These are phyloP conservation scores for Oscheius onirici DNA, from an alignment of 2,888 invertebrate genomes.

Conservation along the genomic window DNA sequence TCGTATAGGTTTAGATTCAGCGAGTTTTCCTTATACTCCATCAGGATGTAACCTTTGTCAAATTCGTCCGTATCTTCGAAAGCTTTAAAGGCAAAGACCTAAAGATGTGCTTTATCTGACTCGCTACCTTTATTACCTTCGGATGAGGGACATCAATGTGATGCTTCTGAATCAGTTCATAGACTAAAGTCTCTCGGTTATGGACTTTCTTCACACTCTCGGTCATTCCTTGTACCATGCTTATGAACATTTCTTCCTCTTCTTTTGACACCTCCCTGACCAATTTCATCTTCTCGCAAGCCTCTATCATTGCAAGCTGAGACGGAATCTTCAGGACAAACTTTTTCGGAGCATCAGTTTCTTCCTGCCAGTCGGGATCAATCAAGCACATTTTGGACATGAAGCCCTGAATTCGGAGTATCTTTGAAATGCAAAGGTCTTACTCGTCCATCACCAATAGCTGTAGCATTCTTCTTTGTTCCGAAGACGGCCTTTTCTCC, in stretches of 20 bases:
- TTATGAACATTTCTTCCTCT: background rate
- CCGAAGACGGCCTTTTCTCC: constrained; percentile 25
- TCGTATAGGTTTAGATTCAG: constrained; percentile 16
- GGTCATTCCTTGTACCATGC: background rate
- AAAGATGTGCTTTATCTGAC: background rate
- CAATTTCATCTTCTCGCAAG: background rate
- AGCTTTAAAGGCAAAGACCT: background rate
- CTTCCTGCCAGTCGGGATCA: constrained; percentile 29
- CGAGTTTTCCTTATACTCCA: constrained; percentile 37
- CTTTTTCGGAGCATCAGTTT: constrained; percentile 8
- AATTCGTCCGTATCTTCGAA: constrained; percentile 29
- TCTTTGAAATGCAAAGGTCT: background rate
- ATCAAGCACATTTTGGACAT: constrained; percentile 30
- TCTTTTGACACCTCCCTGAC: background rate
- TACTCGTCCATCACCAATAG: constrained; percentile 26
- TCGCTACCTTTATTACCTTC: constrained; percentile 7
- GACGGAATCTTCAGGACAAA: constrained; percentile 20
- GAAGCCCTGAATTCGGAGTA: constrained; percentile 16
- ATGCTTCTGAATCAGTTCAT: constrained; percentile 14
- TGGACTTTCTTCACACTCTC: background rate
- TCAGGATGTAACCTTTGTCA: constrained; percentile 42
- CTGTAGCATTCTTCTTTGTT: constrained; percentile 8
- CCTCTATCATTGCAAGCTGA: background rate
- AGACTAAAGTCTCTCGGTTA: constrained; percentile 15
- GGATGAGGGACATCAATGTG: constrained; percentile 8